Evolutionary conservation across 1,140 invertebrate species (phyloP), one percentile per base, ranked within the genome.

Genomic region (Drosophila biarmipes): DNA sequence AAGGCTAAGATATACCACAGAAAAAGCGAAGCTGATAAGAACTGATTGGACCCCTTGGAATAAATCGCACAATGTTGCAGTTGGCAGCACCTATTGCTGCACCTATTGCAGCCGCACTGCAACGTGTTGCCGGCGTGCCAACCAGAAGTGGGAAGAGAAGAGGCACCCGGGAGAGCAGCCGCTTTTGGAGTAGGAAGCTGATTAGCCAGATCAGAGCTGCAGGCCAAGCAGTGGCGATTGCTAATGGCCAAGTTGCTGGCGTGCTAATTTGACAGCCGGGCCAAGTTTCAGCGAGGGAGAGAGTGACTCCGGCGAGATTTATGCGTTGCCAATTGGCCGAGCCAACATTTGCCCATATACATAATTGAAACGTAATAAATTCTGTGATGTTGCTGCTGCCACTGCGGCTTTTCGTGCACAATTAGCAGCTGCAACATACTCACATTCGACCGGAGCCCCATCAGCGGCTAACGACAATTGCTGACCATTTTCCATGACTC

Each of bases 351-450:
- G 78, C 59, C 82, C 81, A 86, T 86, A 86, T 79, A 89, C 85
- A 87, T 87, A 89, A 87, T 87, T 87, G 84, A 87, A 80, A 90
- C 78, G 79, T 87, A 89, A 87, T 87, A 87, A 87, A 87, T 87
- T 87, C 84, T 89, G 66, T 52, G 45, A 35, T 48, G 66, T 37
- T 29, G 62, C 34, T 58, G 59, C 27, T 29, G 53, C 12, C 3
- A 1, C 27, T n/a, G 6, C 14, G 45, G 78, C 66, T 77, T 87
- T 87, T 87, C 80, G 84, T 89, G 72, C 67, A 81, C 84, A 87
- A 87, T 87, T 87, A 87, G 84, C 75, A 74, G 46, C 49, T 43
- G 63, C 66, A 57, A 46, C 24, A 46, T 46, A 21, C 24, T 4
- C 5, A 24, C 24, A 24, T 5, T 24, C 24, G 5, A 24, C 24